A percentile compares a stretch with the other conserved stretches of the same genome.
phyloP scores from a whole-genome alignment of 1,140 invertebrate genomes.

The Nomia melanderi region DNA sequence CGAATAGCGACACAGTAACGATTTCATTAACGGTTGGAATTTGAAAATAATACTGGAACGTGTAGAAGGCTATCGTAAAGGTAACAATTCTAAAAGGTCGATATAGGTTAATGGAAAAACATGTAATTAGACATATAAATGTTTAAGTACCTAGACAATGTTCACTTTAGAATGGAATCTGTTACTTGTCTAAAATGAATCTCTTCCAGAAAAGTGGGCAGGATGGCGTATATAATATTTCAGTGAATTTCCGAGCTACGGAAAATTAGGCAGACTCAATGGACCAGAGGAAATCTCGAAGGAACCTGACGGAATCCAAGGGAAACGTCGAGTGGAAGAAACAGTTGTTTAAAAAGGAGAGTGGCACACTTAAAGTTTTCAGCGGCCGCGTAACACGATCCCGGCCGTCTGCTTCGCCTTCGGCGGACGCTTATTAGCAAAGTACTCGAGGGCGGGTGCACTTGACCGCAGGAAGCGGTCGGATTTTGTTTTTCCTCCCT shows the following conservation, averaged over 20 bases:
- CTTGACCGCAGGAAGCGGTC: constrained; percentile 72
- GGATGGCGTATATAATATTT: no score
- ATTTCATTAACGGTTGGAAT: no score
- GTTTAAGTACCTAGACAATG: no score
- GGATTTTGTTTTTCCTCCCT: constrained; percentile 51
- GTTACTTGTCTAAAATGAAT: no score
- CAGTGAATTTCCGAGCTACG: no score
- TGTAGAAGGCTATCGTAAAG: no score
- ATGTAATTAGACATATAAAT: no score
- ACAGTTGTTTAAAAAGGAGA: constrained; percentile 58
- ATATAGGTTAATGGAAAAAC: no score
- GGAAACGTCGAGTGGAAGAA: constrained; percentile 14
- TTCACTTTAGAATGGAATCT: no score
- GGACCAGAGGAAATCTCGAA: not conserved
- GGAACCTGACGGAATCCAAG: constrained; percentile 8
- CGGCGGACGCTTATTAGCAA: constrained; percentile 66
- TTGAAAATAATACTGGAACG: not conserved
- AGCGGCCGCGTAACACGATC: constrained; percentile 66
- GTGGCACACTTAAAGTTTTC: constrained; percentile 50
- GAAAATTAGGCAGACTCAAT: not conserved
- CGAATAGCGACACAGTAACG: constrained; percentile 8
- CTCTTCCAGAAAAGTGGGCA: no score
- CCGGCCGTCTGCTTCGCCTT: constrained; percentile 63
- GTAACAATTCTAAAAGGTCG: no score
- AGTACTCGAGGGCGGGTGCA: constrained; percentile 68